These are phyloP conservation scores for Ctenopoma multispine DNA, from an alignment of 2,797 vertebrate species.

Conservation along the genomic window DNA sequence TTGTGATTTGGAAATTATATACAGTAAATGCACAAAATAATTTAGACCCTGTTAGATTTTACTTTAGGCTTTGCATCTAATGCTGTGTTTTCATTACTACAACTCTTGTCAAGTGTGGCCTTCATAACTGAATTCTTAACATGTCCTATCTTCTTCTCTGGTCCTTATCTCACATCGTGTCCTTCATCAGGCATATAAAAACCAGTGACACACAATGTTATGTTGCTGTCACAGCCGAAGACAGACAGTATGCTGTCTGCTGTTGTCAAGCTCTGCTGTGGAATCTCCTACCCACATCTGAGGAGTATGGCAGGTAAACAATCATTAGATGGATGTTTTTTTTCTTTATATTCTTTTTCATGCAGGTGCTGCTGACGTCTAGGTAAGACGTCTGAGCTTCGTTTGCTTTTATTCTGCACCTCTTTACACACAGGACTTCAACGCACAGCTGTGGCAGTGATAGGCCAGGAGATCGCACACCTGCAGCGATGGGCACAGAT, in stretches of 20 bases:
- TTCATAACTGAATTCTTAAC: slow-evolving; percentile 66
- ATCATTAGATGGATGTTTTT: neutral
- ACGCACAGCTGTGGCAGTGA: slow-evolving; percentile 72
- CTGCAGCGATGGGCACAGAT: slow-evolving; percentile 52
- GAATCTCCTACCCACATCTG: slow-evolving; percentile 87
- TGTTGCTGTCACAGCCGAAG: slow-evolving; percentile 57
- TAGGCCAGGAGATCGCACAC: slow-evolving; percentile 77
- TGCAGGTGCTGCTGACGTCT: neutral
- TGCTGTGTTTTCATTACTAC: slow-evolving; percentile 4
- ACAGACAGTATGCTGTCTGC: slow-evolving; percentile 83
- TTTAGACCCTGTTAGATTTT: neutral
- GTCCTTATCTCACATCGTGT: slow-evolving; percentile 78
- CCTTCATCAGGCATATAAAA: slow-evolving; percentile 86
- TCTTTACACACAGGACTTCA: slow-evolving; percentile 77
- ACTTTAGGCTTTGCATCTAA: neutral
- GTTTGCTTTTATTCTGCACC: neutral
- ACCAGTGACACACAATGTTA: neutral
- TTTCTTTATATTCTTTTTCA: neutral
- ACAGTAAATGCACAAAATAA: neutral
- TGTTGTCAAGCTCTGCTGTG: slow-evolving; percentile 88
- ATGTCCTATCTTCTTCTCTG: slow-evolving; percentile 67
- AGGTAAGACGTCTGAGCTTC: neutral
- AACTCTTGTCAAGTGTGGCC: slow-evolving; percentile 55
- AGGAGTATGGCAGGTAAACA: slow-evolving; percentile 81
- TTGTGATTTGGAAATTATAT: neutral